Percentiles rank a stretch among this genome's conserved stretches.
These are phyloP conservation scores for Clarias pachynema DNA, from an alignment of 2,797 vertebrate species.

Conservation along the genomic window DNA sequence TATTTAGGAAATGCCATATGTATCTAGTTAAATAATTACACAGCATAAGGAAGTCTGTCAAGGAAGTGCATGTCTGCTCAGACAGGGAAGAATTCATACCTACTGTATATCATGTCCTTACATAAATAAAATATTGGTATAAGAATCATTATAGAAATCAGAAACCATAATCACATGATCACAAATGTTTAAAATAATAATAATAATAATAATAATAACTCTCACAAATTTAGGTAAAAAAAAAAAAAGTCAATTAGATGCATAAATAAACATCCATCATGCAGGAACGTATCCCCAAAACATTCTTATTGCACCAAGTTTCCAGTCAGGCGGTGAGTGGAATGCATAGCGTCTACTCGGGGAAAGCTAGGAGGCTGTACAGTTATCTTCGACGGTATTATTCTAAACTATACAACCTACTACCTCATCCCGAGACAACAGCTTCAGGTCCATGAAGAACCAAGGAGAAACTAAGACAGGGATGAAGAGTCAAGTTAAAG, in stretches of 20 bases:
- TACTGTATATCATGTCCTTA: neutral
- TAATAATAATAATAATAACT: neutral
- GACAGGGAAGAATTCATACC: neutral
- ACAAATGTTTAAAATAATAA: neutral
- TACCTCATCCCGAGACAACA: constrained; percentile 96
- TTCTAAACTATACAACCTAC: constrained; percentile 99
- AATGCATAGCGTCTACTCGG: constrained; percentile 85
- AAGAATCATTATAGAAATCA: neutral
- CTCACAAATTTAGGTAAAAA: neutral
- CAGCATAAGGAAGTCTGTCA: neutral
- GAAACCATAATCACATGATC: neutral
- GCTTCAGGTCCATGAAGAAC: constrained; percentile 51
- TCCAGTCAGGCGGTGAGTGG: constrained; percentile 13
- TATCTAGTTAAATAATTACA: neutral
- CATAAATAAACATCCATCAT: neutral
- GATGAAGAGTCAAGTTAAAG: neutral
- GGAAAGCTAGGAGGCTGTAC: constrained; percentile 99
- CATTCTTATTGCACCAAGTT: constrained; percentile 7
- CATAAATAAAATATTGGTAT: neutral
- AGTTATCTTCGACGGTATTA: constrained; percentile 98
- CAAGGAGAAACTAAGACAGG: neutral
- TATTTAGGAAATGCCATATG: neutral
- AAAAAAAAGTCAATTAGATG: neutral
- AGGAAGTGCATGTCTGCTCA: neutral
- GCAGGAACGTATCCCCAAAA: neutral